A percentile compares a stretch with the other conserved stretches of the same genome.
Evolutionary conservation across 2,113 vertebrate species (phyloP).

Genomic region (Egretta garzetta): DNA sequence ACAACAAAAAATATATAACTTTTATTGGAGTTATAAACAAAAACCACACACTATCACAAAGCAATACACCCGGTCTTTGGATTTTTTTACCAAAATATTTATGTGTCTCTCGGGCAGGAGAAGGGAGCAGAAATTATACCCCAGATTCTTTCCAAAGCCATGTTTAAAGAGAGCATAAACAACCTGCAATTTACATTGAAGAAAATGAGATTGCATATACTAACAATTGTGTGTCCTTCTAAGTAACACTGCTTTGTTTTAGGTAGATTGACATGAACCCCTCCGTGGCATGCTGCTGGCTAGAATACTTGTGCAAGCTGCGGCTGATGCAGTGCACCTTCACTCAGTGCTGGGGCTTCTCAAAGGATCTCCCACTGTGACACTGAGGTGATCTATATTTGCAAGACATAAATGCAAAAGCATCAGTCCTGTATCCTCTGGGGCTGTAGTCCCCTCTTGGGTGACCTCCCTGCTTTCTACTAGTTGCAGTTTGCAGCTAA

Average conservation of each 20-base stretch:
- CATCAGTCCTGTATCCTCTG: neutral
- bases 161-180: neutral
- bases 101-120: neutral
- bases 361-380: neutral
- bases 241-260: neutral
- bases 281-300: neutral
- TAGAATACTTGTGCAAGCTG: neutral
- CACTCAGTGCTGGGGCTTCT: fast-evolving
- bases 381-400: neutral
- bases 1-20: neutral
- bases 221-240: neutral
- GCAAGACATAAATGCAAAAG: neutral
- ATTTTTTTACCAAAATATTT: neutral
- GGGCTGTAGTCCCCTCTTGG: neutral
- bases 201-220: neutral
- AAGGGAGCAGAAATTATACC: neutral
- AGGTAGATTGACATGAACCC: neutral
- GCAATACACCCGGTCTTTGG: neutral
- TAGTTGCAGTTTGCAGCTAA: neutral
- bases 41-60: neutral
- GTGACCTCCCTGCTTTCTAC: neutral
- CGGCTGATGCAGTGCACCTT: neutral
- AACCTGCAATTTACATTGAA: neutral
- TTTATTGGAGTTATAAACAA: neutral
- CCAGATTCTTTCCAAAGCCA: neutral